Base-by-base conservation (phyloP, 2,888 invertebrate species). In the Troides helena region DNA sequence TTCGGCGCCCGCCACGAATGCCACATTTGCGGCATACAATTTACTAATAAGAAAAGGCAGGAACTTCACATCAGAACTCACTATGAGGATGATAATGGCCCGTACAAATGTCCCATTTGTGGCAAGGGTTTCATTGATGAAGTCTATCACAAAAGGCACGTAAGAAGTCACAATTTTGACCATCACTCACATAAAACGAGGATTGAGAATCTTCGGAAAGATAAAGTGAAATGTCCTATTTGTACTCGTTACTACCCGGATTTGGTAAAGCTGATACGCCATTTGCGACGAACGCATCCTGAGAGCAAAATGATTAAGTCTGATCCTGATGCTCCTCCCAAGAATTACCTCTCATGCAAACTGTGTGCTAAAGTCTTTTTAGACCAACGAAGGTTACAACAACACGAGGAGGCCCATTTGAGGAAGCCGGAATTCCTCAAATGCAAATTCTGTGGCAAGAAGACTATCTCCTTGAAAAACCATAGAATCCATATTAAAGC, bases 101-200 rank as follows among this genome's bases (percentile, higher is more conserved):
- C 93, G 0, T 93, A 78, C 78, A 92, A 93, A 66, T 94, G 94
- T 73, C 80, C 81, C 4, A 80, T 93, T 1, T 94, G 94, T 74
- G 90, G 90, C 10, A 94, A 94, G 72, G 92, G 90, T 0, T 94
- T 86, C 80, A 94, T 88, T 3, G 93, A 93, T 50, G 93, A 93
- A 70, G 87, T 88, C 6, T 94, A 93, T 75, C 86, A 83, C 74
- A 86, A 86, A 57, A 86, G 86, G 8, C 94, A 94, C 68, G 75
- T 92, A 4, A 94, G 93, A 73, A 92, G 93, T 1, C 94, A 94
- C 77, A 94, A 92, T 72, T 92, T 93, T 66, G 91, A 91, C 71
- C 78, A 90, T 72, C 85, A 85, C 56, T 86, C 85, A 0, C 91
- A 91, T 68, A 85, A 90, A 71, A 88, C 88, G 69, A 80, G 90